Evolutionary conservation across 2,113 vertebrate species (phyloP), one percentile per base, ranked within the genome.

Genomic region (Pelvicachromis taeniatus): DNA sequence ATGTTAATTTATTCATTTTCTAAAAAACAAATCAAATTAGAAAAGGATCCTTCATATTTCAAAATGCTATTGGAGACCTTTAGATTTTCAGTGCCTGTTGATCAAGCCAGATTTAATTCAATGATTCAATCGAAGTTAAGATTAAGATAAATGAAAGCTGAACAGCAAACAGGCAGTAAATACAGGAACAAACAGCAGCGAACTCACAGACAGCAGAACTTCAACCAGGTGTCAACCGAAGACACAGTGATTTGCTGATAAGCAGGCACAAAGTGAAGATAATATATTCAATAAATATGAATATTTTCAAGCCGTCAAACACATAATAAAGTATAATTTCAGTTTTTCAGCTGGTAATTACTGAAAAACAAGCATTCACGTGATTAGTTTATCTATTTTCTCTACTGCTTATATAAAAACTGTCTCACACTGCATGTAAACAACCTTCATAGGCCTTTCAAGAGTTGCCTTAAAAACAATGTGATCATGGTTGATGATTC

Each of bases 1-100:
- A 92, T 88, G 73, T 54, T 90, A 89, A 89, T 91, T 80, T 63
- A 7, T 92, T 91, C 26, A 87, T 78, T 86, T 90, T 78, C 50
- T 68, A 40, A 31, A 29, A 73, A 75, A 81, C 52, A 91, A 92
- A 93, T 93, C 55, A 3, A 77, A 91, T 92, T 79, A 82, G 53
- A 86, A 65, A 61, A 31, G 23, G 50, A 68, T 84, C 78, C 23
- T 26, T 82, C 77, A 86, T 90, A 75, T 83, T 86, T 91, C 31
- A 87, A 84, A 87, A 85, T 35, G 81, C 4, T 84, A 85, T 82
- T 45, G 77, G 84, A 87, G 85, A 82, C 55, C 59, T 38, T 78
- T 12, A 83, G 40, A 86, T 54, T 81, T 84, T 80, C 78, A 65
- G 35, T 63, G 68, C 85, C 78, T 85, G 68, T 86, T 87, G 31